phyloP scores from a whole-genome alignment of 1,140 invertebrate genomes.

The Drosophila saltans region DNA sequence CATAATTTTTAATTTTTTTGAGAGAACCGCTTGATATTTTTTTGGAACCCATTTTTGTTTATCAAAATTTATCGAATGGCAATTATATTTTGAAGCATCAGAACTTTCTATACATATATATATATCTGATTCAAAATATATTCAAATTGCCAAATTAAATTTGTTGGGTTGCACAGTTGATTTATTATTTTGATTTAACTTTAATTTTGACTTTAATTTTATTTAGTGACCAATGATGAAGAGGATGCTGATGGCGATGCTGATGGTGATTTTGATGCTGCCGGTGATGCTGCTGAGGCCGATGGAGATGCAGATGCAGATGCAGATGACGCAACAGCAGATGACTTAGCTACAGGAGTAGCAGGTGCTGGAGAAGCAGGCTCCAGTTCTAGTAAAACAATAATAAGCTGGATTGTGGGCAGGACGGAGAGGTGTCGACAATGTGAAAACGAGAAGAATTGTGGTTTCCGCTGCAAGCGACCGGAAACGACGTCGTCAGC shows the following conservation, averaged over 20 bases:
- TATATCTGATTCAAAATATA: no score
- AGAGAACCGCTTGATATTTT: no score
- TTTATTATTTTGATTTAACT: neutral
- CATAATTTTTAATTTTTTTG: no score
- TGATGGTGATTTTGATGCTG: conserved; percentile 28
- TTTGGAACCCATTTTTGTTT: no score
- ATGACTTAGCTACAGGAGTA: conserved; percentile 44
- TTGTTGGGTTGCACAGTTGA: neutral
- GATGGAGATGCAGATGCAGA: neutral
- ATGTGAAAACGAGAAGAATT: conserved; percentile 66
- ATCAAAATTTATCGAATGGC: no score
- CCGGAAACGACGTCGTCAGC: conserved; percentile 33
- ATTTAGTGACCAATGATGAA: conserved; percentile 33
- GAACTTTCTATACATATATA: no score
- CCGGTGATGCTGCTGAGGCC: conserved; percentile 55
- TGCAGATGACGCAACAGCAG: conserved; percentile 60
- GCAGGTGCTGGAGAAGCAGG: conserved; percentile 43
- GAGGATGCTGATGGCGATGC: conserved; percentile 55
- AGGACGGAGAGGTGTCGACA: conserved; percentile 63
- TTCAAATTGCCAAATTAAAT: neutral
- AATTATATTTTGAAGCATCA: no score
- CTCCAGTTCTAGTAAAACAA: conserved; percentile 48
- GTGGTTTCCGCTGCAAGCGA: conserved; percentile 70
- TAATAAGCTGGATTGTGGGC: conserved; percentile 75
- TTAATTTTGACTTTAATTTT: neutral